These are phyloP conservation scores for Centropus bengalensis DNA, from an alignment of 2,113 vertebrate genomes.

Conservation along the genomic window DNA sequence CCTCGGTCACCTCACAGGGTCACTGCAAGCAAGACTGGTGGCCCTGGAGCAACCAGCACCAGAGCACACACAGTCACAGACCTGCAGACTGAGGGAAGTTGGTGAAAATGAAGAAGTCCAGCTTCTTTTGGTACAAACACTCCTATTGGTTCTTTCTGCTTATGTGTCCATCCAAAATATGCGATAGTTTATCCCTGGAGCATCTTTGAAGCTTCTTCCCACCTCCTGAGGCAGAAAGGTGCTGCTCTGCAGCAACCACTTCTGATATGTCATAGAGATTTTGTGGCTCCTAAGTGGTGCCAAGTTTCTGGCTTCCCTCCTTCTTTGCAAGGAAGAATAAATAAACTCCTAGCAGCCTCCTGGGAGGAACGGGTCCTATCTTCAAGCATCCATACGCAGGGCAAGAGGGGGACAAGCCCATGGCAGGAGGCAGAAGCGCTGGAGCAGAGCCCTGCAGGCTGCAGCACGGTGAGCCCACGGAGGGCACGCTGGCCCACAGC, in stretches of 20 bases:
- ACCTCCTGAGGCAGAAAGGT: background rate
- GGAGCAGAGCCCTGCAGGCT: background rate
- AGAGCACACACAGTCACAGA: background rate
- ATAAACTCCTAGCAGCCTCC: background rate
- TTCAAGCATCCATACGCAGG: background rate
- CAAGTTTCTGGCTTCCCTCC: background rate
- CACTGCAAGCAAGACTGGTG: background rate
- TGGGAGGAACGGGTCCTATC: fast-evolving
- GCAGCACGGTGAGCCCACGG: background rate
- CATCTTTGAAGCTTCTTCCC: background rate
- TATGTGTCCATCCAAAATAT: background rate
- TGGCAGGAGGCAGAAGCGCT: background rate
- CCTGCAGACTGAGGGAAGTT: background rate
- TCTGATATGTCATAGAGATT: background rate
- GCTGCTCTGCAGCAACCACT: background rate
- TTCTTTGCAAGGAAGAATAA: background rate
- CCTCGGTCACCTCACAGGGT: background rate
- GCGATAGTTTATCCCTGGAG: background rate
- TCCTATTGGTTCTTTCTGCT: background rate
- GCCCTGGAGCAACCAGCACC: background rate
- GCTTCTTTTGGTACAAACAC: background rate
- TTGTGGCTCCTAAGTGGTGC: fast-evolving
- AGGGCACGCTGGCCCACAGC: background rate
- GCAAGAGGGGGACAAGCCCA: fast-evolving
- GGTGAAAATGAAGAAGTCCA: background rate